Conservation (phyloP, 2,113 vertebrate genomes). For the Xenopus tropicalis region DNA sequence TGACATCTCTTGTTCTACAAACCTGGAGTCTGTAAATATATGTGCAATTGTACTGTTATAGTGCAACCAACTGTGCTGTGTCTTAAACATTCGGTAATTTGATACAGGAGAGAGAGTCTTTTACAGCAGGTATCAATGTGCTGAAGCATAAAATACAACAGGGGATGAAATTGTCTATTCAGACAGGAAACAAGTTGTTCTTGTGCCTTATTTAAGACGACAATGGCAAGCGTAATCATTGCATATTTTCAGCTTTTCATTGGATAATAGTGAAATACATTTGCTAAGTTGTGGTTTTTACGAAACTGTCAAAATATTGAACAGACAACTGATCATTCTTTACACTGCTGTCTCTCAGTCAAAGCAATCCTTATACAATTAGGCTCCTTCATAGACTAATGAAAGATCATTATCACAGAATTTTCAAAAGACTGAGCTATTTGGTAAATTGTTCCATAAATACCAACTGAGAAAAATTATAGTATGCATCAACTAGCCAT, state of each 20-base stretch:
- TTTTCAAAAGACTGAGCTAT: neutral
- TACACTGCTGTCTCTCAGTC: conserved; percentile 3
- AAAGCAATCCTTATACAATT: conserved; percentile 21
- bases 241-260: conserved; percentile 36
- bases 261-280: conserved; percentile 18
- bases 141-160: conserved; percentile 9
- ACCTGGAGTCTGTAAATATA: too few relatives aligned
- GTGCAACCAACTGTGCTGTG: too few relatives aligned
- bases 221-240: conserved; percentile 19
- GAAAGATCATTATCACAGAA: neutral
- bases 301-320: conserved; percentile 31
- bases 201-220: conserved; percentile 15
- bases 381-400: neutral
- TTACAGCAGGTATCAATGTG: conserved; percentile 1
- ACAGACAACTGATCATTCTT: conserved; percentile 17
- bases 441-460: neutral
- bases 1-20: too few relatives aligned
- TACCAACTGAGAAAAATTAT: neutral
- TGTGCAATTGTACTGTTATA: too few relatives aligned
- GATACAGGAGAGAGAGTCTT: neutral
- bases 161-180: conserved; percentile 18
- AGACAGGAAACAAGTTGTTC: conserved; percentile 9
- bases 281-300: conserved; percentile 3
- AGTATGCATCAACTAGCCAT: too few relatives aligned
- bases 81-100: too few relatives aligned